Evolutionary conservation across 2,797 vertebrate species (phyloP).

Genomic region (Cyprinodon diabolis): DNA sequence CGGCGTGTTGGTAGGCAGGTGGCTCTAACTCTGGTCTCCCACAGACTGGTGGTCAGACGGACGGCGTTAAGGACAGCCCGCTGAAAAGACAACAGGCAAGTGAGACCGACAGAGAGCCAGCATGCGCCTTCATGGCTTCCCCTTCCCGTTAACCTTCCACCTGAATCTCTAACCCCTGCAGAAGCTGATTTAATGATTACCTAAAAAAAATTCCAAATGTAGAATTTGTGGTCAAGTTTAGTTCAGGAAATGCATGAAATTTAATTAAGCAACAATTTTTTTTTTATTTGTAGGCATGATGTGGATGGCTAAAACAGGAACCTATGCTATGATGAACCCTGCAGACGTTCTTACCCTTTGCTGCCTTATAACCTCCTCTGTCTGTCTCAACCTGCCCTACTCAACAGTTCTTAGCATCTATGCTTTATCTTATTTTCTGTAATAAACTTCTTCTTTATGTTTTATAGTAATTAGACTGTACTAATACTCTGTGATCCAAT

Average conservation of each 20-base stretch:
- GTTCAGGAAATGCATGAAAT: constrained; percentile 45
- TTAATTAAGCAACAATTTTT: not conserved
- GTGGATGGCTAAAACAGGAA: constrained; percentile 4
- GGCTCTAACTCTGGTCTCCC: constrained; percentile 82
- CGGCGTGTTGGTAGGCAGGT: constrained; percentile 54
- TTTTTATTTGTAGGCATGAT: constrained; percentile 42
- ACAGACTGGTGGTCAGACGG: constrained; percentile 79
- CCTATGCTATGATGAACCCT: constrained; percentile 12
- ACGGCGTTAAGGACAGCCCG: constrained; percentile 80
- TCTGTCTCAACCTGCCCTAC: constrained; percentile 64
- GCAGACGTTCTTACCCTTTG: constrained; percentile 39
- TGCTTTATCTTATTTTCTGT: constrained; percentile 21
- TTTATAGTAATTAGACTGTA: not conserved
- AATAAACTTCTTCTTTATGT: constrained; percentile 23
- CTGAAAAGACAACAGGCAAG: constrained; percentile 86
- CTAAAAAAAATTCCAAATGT: not conserved
- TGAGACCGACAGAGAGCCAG: constrained; percentile 76
- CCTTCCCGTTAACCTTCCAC: constrained; percentile 28
- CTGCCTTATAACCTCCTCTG: constrained; percentile 66
- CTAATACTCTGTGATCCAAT: not conserved
- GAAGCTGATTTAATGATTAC: not conserved
- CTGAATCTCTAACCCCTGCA: constrained; percentile 26
- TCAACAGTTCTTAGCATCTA: constrained; percentile 15
- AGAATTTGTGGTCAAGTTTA: not conserved
- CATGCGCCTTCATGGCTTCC: constrained; percentile 59